Percentiles rank a stretch among this genome's conserved stretches.
These are phyloP conservation scores for Coronaproctus castanopsis DNA, from an alignment of 2,888 invertebrate species.

Conservation along the genomic window DNA sequence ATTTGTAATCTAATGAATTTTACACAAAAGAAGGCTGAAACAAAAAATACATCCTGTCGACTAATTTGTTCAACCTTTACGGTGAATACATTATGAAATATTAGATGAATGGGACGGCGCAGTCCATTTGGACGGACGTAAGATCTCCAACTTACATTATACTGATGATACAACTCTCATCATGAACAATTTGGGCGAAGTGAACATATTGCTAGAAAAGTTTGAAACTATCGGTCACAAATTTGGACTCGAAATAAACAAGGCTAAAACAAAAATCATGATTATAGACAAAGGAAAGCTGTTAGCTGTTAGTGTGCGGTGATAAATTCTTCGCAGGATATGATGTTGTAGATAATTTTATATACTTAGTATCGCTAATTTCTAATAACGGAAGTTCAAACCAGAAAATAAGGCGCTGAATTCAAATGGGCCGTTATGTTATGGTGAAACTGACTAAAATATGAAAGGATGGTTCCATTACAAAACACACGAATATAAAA, in stretches of 20 bases:
- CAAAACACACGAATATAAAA: not conserved
- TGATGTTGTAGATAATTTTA: not conserved
- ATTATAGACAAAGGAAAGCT: not conserved
- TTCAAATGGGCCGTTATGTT: no score
- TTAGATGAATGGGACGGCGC: no score
- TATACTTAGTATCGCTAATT: not conserved
- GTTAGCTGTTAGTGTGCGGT: not conserved
- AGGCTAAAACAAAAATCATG: not conserved
- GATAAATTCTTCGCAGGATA: not conserved
- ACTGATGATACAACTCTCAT: no score
- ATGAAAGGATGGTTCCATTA: not conserved
- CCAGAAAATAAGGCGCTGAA: not conserved
- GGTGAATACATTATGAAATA: no score
- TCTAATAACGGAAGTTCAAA: not conserved
- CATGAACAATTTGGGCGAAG: no score
- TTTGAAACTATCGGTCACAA: not conserved
- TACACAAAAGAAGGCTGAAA: no score
- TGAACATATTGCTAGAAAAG: not conserved
- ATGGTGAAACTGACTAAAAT: not conserved
- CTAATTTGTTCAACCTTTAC: no score
- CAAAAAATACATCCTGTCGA: no score
- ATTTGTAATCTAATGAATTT: no score
- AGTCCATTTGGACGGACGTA: no score
- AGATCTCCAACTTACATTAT: no score
- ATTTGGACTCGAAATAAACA: not conserved